Evolutionary conservation across 2,113 vertebrate genomes (phyloP).

Genomic region (Pygoscelis adeliae): DNA sequence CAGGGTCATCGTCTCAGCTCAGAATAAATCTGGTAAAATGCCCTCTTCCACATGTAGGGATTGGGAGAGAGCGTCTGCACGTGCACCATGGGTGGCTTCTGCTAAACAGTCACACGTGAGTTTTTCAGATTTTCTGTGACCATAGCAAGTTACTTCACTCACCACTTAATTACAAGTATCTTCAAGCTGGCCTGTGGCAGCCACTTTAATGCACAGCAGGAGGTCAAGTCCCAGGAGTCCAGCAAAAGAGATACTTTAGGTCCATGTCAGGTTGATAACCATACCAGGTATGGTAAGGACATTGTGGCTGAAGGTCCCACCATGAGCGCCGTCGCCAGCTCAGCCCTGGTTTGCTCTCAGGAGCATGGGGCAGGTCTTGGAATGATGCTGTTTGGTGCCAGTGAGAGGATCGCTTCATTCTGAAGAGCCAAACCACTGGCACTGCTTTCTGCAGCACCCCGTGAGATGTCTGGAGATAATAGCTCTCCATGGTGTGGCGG

Average conservation of each 20-base stretch:
- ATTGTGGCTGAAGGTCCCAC: background rate
- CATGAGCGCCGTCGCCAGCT: accelerated
- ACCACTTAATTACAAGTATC: background rate
- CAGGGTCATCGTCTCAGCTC: background rate
- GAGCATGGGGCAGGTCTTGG: accelerated
- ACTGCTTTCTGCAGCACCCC: background rate
- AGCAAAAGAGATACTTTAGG: background rate
- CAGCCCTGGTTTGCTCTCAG: background rate
- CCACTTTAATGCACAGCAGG: background rate
- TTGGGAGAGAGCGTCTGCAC: background rate
- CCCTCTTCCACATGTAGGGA: accelerated
- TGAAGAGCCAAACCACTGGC: background rate
- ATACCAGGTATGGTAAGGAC: accelerated
- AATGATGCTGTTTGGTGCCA: accelerated
- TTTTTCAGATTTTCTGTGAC: background rate
- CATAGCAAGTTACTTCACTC: background rate
- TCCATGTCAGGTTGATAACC: background rate
- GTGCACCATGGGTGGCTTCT: background rate
- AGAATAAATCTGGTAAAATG: background rate
- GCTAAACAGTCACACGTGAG: background rate
- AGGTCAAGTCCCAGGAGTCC: background rate
- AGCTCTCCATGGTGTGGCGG: background rate
- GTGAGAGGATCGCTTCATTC: background rate
- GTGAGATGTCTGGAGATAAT: background rate
- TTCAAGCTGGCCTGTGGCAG: background rate